Evolutionary conservation across 2,888 invertebrate genomes (phyloP), one percentile per base, ranked within the genome.

Genomic region (Drosophila neutralis): DNA sequence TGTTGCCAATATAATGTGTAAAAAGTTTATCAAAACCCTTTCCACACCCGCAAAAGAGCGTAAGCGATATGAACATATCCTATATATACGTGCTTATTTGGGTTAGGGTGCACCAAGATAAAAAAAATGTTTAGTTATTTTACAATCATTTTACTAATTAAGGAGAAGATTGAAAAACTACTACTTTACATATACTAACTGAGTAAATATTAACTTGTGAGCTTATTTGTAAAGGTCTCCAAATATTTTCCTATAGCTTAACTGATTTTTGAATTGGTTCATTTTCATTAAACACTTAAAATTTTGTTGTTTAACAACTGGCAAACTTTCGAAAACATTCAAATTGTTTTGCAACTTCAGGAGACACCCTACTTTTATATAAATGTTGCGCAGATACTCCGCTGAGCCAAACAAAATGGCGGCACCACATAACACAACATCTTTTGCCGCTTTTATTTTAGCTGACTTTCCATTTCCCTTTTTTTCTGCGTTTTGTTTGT

Each of bases 1-100:
- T 75, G 75, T 64, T 76, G 68, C 64, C 69, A 80, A 36, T 71
- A 74, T 79, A 87, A 85, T 87, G 80, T 80, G 78, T 69, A 80
- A 81, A 81, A 81, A 82, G 72, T 90, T 90, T 87, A 88, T 87
- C 89, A 82, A 87, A 90, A 82, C 85, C 81, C 88, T 87, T 87
- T 85, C 87, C 81, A 78, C 82, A 83, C 81, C 70, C 80, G 21
- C 38, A 77, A 74, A 36, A 76, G 15, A 64, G 40, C 62, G 67
- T 61, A 69, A 84, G 59, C 76, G 76, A 76, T 75, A 78, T 80
- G 69, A 75, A 78, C 83, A 78, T 78, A 64, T 58, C 51, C 53
- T 62, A 63, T 29, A 61, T 48, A 48, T 24, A 81, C 27, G 27
- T 27, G 4, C 0, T 27, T 27, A 27, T 27, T 18, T n/a, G 29